Evolutionary conservation across 2,888 invertebrate genomes (phyloP), one percentile per base, ranked within the genome.

Genomic region (Ennomos erosarius): DNA sequence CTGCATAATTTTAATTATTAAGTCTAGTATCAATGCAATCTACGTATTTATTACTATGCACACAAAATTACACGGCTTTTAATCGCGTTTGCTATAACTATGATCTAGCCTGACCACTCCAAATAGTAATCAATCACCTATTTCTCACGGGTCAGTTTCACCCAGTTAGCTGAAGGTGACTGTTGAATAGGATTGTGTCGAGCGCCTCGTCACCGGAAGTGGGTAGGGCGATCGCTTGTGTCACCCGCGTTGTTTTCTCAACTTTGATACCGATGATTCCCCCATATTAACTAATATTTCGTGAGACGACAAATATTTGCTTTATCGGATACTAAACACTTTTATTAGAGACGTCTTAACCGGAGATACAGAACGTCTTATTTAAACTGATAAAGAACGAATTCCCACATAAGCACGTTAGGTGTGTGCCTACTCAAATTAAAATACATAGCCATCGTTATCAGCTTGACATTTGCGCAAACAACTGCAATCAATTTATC

Each of bases 401-500:
- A 75, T 86, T 87, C 84, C 84, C 85, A 26, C 26, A 85, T 81
- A 82, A 74, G 69, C 70, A 71, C 74, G 68, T 71, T 67, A 62
- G 26, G 4, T 76, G 73, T 65, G 68, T 76, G 66, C 67, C 55
- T 73, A 79, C 74, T 77, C 70, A 89, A 90, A 90, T 90, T 90
- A 90, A 89, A 87, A 87, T 81, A 81, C 80, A 84, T 76, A 75
- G 82, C 87, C 87, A 87, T 86, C 84, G 80, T 79, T 92, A 91
- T 91, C 91, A 82, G 83, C 78, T 85, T 76, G 82, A 81, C 84
- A 81, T 88, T 89, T 88, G 84, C 88, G 88, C 89, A 91, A 91
- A 90, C 90, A 91, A 85, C 85, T 78, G 80, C 78, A 79, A 91
- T 92, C 91, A 90, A 90, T 91, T 88, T 89, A 88, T 88, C 82